Base-by-base conservation (phyloP, 1,140 invertebrate genomes). In the Aphelenchoides avenae region DNA sequence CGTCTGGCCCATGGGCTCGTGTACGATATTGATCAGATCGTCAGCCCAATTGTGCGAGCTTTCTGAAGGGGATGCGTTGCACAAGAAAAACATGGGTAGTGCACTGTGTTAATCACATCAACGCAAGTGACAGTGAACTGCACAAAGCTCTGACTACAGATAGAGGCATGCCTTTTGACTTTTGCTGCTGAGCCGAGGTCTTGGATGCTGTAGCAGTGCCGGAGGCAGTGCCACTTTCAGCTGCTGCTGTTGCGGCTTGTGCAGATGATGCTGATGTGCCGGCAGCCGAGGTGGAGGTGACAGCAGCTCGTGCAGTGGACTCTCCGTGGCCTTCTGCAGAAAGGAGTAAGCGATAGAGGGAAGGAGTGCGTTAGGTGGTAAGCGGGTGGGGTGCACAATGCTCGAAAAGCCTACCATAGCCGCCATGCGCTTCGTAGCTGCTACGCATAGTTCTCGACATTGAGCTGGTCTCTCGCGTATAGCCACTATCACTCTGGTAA, bases 21-120 rank as follows among this genome's bases (percentile, higher is more conserved):
- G 47, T 5, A 77, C 73, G 37, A 75, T 77, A 29, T 70, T 64
- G 37, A 75, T 77, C 36, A 75, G 54, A 56, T 77, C 64, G 20
- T 75, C 72, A 5, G 73, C 53, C 73, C 73, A 75, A 18, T 75
- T 64, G 42, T 71, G 64, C 6, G 52, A 40, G 36, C 48, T 53
- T 31, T 53, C 20, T 53, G 30, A 24, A 9, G 27, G 48, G 27
- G 27, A 7, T n/a, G 15, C n/a, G 15, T n/a, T n/a, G n/a, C n/a
- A n/a, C 9, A 48, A 31, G 15, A 46, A 48, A 48, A 46, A 44
- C 30, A 48, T 24, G 13, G 9, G 27, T 29, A 9, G 24, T 22
- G 42, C 26, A 50, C 1, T 13, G 22, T 24, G 43, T 27, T 6
- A 51, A 48, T 2, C n/a, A 46, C 39, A 48, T 24, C 5, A 1